These are phyloP conservation scores for Sisor rabdophorus DNA, from an alignment of 2,113 vertebrate genomes.

Conservation along the genomic window DNA sequence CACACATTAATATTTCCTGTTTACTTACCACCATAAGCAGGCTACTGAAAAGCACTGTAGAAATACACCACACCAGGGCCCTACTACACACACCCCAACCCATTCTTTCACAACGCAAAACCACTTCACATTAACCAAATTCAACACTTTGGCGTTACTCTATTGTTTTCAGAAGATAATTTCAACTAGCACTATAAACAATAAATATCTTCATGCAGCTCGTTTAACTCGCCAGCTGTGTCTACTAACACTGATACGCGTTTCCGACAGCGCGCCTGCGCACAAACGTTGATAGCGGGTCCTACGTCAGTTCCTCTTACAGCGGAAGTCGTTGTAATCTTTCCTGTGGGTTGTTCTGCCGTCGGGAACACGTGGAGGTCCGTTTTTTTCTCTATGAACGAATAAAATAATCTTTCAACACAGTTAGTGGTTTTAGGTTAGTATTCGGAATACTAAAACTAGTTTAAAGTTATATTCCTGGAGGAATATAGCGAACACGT, in stretches of 20 bases:
- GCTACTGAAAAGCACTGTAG: conserved; percentile 57
- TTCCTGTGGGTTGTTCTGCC: accelerated
- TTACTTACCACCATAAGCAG: conserved; percentile 64
- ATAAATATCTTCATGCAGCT: conserved; percentile 10
- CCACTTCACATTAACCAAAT: conserved; percentile 6
- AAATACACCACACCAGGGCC: conserved; percentile 65
- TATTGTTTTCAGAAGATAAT: not conserved
- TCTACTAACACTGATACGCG: not conserved
- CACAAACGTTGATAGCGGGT: not conserved
- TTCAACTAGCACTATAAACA: not conserved
- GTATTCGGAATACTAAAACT: not conserved
- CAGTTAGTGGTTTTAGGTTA: not conserved
- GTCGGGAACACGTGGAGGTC: not conserved
- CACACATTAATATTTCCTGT: not conserved
- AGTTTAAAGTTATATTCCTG: not conserved
- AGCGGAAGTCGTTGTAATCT: not conserved
- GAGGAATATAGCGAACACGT: not conserved
- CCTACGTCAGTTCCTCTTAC: not conserved
- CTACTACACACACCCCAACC: conserved; percentile 63
- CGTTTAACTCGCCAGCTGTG: conserved; percentile 16
- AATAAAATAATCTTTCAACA: not conserved
- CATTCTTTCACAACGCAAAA: conserved; percentile 57
- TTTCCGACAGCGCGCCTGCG: not conserved
- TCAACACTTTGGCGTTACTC: not conserved
- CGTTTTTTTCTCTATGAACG: not conserved